Base-by-base conservation (phyloP, 2,113 vertebrate genomes). In the Suncus etruscus region DNA sequence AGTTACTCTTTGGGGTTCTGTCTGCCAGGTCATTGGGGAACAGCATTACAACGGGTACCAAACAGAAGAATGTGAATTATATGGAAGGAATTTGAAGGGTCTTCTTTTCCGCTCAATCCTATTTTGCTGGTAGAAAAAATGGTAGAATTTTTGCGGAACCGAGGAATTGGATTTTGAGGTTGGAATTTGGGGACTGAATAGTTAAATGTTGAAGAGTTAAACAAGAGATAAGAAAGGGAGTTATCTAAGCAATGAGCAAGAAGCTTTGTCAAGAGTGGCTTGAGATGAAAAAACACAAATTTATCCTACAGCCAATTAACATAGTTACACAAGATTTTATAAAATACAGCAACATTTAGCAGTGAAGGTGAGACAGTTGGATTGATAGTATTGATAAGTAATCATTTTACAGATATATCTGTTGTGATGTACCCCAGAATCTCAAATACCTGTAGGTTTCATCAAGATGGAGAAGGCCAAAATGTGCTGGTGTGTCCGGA, bases 391-490 rank as follows among this genome's bases (percentile, higher is more conserved):
- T 16, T 87, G 51, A 86, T 84, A 86, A 78, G 7, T 75, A 58
- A 61, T 90, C 61, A 78, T 88, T 86, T 91, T 65, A 84, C 14
- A 90, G 61, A 77, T 80, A 77, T 18, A 45, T 83, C 24, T 31
- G 50, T 85, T 90, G 45, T 85, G 39, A 81, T 82, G 39, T 79
- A n/a, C 25, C 2, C 8, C 45, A 69, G 45, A 39, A 11, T 18
- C 63, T 18, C 39, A 82, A 77, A 91, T 92, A 51, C 65, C 27
- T 63, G 11, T 47, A 70, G 76, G 48, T 82, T 85, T 61, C 82
- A 91, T 92, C 20, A 69, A 73, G 61, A 81, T 91, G 63, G 31
- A 94, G 22, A 95, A 39, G 75, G 81, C 92, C 73, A 89, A 94
- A 92, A 80, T 91, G 22, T 87, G 70, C 74, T 61, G 74, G 61